phyloP scores from a whole-genome alignment of 2,797 vertebrate species.

The Leptatherina wallacei region DNA sequence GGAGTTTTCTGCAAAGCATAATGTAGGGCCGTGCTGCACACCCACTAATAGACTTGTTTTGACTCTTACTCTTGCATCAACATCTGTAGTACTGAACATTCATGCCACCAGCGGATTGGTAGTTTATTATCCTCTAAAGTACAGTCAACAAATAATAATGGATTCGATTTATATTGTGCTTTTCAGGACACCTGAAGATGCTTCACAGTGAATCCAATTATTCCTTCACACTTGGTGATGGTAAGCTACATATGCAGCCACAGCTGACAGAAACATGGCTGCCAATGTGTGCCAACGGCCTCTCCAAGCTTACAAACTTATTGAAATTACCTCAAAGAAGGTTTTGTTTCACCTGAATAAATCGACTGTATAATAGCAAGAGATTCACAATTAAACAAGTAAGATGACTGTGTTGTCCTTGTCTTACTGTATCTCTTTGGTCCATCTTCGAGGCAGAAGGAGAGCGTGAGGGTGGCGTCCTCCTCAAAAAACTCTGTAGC shows the following conservation, averaged over 20 bases:
- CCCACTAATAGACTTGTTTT: constrained; percentile 1
- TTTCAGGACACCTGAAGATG: too few species aligned
- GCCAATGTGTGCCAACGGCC: too few species aligned
- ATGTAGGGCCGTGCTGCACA: background rate
- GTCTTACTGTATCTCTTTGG: constrained; percentile 99
- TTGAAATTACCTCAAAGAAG: background rate
- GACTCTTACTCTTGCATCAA: constrained; percentile 4
- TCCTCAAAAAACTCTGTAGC: constrained; percentile 99
- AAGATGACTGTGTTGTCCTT: background rate
- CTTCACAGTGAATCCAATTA: too few species aligned
- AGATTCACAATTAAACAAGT: background rate
- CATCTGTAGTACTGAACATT: background rate
- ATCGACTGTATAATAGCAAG: background rate
- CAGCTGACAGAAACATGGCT: too few species aligned
- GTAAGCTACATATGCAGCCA: too few species aligned
- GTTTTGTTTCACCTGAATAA: background rate
- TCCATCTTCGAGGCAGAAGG: constrained; percentile 99
- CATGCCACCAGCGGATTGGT: background rate
- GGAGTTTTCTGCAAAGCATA: constrained; percentile 3
- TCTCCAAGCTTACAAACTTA: background rate
- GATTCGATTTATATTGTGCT: too few species aligned
- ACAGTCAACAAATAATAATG: too few species aligned
- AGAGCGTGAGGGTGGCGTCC: constrained; percentile 96
- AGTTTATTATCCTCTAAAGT: background rate
- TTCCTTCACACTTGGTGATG: too few species aligned